Percentiles rank a stretch among this genome's conserved stretches.
Evolutionary conservation across 2,888 invertebrate species (phyloP).

Genomic region (Opisthograptis luteolata): DNA sequence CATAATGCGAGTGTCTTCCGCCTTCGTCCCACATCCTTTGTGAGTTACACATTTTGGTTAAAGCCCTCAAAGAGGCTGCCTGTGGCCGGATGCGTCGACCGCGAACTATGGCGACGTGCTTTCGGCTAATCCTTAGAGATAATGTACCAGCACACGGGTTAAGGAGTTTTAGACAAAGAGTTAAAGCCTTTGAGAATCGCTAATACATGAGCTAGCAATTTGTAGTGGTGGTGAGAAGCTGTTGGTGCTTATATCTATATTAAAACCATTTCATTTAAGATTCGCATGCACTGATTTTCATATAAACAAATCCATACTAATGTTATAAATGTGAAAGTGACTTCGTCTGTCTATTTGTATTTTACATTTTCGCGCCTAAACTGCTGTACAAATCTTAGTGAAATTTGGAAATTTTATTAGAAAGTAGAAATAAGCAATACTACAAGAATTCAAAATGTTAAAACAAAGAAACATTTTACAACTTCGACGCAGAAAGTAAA

Average conservation of each 20-base stretch:
- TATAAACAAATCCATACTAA: too few species aligned
- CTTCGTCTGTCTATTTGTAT: too few species aligned
- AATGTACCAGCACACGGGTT: slow-evolving; percentile 34
- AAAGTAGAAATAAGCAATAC: too few species aligned
- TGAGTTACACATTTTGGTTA: slow-evolving; percentile 48
- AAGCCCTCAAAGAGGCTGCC: slow-evolving; percentile 45
- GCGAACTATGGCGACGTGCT: slow-evolving; percentile 41
- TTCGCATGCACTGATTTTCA: too few species aligned
- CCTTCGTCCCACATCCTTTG: slow-evolving; percentile 56
- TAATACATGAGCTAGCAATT: slow-evolving; percentile 35
- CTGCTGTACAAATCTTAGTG: too few species aligned
- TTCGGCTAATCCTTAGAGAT: slow-evolving; percentile 43
- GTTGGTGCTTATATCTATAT: too few species aligned
- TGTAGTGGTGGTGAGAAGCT: slow-evolving; percentile 19
- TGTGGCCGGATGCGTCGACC: slow-evolving; percentile 56
- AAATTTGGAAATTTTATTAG: neutral
- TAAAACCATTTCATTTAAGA: too few species aligned
- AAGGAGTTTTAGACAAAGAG: slow-evolving; percentile 41
- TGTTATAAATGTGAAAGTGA: too few species aligned
- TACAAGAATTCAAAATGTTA: neutral
- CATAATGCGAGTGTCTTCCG: slow-evolving; percentile 35
- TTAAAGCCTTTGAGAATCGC: slow-evolving; percentile 40
- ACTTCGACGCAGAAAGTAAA: slow-evolving; percentile 2
- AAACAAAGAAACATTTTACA: slow-evolving; percentile 9
- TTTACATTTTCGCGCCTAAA: too few species aligned